These are phyloP conservation scores for Chironomus striatipennis DNA, from an alignment of 1,140 invertebrate species.

Conservation along the genomic window DNA sequence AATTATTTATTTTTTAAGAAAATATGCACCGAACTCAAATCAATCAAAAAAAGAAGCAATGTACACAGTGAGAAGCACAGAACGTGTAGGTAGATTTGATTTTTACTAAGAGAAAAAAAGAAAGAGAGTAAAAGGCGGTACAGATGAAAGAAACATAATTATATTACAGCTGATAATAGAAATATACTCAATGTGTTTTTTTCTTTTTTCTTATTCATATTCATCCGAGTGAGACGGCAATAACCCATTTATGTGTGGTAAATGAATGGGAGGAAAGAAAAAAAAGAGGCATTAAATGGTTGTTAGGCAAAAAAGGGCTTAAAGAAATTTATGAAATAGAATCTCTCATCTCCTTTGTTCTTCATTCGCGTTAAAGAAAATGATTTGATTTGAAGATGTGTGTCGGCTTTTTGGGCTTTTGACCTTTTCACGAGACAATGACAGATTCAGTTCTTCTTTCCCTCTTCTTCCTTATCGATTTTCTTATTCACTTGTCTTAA, in stretches of 20 bases:
- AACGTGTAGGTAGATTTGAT: not conserved
- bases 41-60: not conserved
- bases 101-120: too few relatives aligned
- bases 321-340: not conserved
- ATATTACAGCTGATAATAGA: constrained; percentile 21
- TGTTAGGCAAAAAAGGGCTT: constrained; percentile 3
- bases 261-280: not conserved
- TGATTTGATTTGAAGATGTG: not conserved
- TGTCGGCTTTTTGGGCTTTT: constrained; percentile 15
- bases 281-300: not conserved
- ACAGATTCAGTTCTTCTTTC: not conserved
- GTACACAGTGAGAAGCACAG: too few relatives aligned
- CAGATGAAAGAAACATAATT: constrained; percentile 2
- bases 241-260: not conserved
- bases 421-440: constrained; percentile 19
- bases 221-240: not conserved
- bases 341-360: not conserved
- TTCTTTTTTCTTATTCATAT: not conserved
- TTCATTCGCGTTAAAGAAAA: not conserved
- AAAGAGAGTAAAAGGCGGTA: not conserved
- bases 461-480: not conserved
- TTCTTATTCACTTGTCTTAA: not conserved
- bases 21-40: not conserved
- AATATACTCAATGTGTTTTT: not conserved
- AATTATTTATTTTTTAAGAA: too few relatives aligned